phyloP scores from a whole-genome alignment of 2,797 vertebrate genomes.

The Gorsachius magnificus region DNA sequence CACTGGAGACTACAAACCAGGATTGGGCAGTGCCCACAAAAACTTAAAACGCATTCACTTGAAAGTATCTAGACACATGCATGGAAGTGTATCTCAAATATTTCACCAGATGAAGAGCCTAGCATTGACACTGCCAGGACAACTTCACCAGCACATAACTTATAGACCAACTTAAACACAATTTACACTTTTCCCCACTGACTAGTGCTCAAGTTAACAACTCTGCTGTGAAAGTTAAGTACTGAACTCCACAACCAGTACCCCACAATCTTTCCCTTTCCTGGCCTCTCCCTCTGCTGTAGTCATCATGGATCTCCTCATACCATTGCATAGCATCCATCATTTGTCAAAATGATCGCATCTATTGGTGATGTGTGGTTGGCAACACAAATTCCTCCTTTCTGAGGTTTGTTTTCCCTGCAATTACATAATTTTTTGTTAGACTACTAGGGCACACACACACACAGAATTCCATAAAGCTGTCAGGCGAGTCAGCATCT shows the following conservation, averaged over 20 bases:
- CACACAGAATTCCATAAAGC: neutral
- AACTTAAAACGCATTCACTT: neutral
- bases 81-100: neutral
- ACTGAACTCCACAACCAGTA: neutral
- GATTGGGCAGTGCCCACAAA: neutral
- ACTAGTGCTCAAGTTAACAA: neutral
- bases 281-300: neutral
- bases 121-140: neutral
- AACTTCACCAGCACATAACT: neutral
- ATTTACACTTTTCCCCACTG: neutral
- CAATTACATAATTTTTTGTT: conserved; percentile 31
- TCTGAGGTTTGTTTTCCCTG: conserved; percentile 91
- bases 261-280: neutral
- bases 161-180: neutral
- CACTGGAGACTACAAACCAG: neutral
- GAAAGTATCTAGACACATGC: neutral
- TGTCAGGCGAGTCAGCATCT: neutral
- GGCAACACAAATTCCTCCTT: conserved; percentile 95
- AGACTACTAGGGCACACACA: neutral
- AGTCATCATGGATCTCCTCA: conserved; percentile 10
- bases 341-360: conserved; percentile 91
- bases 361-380: conserved; percentile 97
- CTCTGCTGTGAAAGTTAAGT: neutral
- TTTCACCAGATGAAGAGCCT: neutral
- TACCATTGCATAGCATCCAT: conserved; percentile 98